Percentiles rank a stretch among this genome's conserved stretches.
Conservation (phyloP, 2,888 invertebrate genomes). For the Metallyticus violacea region DNA sequence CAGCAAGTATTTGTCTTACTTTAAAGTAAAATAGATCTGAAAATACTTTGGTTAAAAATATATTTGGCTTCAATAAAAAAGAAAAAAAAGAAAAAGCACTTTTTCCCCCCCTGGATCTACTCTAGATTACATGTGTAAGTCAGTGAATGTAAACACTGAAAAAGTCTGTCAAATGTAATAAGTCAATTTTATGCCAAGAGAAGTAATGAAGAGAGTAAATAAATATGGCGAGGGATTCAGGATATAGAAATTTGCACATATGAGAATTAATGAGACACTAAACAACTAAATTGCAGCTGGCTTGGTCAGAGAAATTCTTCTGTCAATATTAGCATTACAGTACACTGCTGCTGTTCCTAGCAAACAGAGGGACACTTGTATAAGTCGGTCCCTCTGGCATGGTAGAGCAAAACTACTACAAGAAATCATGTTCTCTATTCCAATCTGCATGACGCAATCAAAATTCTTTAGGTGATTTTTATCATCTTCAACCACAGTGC, state of each 20-base stretch:
- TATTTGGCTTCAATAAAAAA: too few species aligned
- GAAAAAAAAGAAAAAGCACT: too few species aligned
- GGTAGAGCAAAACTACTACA: not conserved
- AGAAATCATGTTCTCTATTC: not conserved
- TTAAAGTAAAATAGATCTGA: too few species aligned
- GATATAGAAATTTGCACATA: constrained; percentile 21
- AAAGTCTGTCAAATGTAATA: too few species aligned
- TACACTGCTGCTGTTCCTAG: not conserved
- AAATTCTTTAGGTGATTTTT: not conserved
- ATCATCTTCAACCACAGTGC: not conserved
- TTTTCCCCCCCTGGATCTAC: too few species aligned
- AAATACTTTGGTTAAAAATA: too few species aligned
- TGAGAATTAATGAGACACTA: constrained; percentile 18
- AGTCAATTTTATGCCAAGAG: too few species aligned
- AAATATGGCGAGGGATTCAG: too few species aligned
- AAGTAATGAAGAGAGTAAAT: too few species aligned
- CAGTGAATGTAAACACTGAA: too few species aligned
- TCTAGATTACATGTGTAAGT: too few species aligned
- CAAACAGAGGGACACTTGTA: not conserved
- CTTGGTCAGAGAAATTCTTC: constrained; percentile 4
- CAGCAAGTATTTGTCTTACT: too few species aligned
- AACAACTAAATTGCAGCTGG: not conserved
- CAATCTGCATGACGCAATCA: not conserved
- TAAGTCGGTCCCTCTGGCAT: not conserved
- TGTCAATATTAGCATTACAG: constrained; percentile 27